A percentile compares a stretch with the other conserved stretches of the same genome.
Conservation (phyloP, 35 echinoderm and acorn worm genomes). For the Ophioderma brevispina region DNA sequence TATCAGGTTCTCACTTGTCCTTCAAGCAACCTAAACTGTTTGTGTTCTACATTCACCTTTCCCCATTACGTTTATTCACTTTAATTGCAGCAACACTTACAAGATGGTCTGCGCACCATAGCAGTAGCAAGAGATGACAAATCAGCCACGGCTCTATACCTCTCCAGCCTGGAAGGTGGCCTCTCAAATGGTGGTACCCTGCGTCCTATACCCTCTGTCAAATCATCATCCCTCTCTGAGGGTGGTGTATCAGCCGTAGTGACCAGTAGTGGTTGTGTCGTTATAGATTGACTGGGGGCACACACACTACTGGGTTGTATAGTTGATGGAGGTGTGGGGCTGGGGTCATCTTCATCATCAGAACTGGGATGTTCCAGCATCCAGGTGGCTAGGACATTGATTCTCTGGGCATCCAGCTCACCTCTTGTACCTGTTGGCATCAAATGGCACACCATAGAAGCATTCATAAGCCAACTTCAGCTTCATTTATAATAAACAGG, state of each 20-base stretch:
- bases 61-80: too few species aligned
- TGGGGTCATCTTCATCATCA: slow-evolving; percentile 62
- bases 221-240: slow-evolving; percentile 32
- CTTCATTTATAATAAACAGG: too few species aligned
- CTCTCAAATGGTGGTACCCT: slow-evolving; percentile 13
- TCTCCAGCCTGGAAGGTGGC: slow-evolving; percentile 58
- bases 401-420: slow-evolving; percentile 82
- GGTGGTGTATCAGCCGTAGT: slow-evolving; percentile 39
- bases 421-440: slow-evolving; percentile 69
- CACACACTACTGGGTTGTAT: background rate
- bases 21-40: too few species aligned
- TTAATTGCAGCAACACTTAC: too few species aligned
- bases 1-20: too few species aligned
- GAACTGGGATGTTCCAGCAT: slow-evolving; percentile 93
- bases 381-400: slow-evolving; percentile 91
- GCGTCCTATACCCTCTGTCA: background rate
- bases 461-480: too few species aligned
- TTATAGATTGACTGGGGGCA: background rate
- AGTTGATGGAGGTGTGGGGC: background rate
- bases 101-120: slow-evolving; percentile 66
- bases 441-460: too few species aligned
- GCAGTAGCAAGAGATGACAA: slow-evolving; percentile 77
- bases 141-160: slow-evolving; percentile 70
- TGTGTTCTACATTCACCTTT: too few species aligned
- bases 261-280: slow-evolving; percentile 20